Base-by-base conservation (phyloP, 2,888 invertebrate genomes). In the Selenia dentaria region DNA sequence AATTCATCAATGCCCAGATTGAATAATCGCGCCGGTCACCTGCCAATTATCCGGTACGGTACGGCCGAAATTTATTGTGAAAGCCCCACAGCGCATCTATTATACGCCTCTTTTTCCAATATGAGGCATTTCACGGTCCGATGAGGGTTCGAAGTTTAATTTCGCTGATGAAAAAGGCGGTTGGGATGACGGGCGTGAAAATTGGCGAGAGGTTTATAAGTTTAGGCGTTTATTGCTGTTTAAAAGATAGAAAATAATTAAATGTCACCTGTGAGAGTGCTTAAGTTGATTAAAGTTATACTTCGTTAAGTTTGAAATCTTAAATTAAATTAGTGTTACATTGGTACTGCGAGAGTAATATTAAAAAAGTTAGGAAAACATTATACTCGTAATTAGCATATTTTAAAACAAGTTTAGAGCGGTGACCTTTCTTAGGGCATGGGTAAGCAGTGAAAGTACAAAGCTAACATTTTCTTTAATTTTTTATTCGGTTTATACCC, bases 21-120 rank as follows among this genome's bases (percentile, higher is more conserved):
- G 74, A 74, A 73, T 74, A 71, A 74, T 74, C 67, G 66, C 36
- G 32, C 64, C 70, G 74, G 74, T 73, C 74, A 72, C 74, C 74
- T 74, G 74, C 74, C 74, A 74, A 74, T 74, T 74, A 74, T 62
- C 59, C 60, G 59, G 45, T 57, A 64, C 60, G 59, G 67, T 64
- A 61, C 62, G 62, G 60, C 60, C 64, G 57, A 68, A 67, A 74
- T 74, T 74, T 74, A 71, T 73, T 69, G 70, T 67, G 60, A 65
- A 34, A 64, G 64, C 62, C 62, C 56, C 52, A 50, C 53, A 60
- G 66, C 62, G 63, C 60, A 62, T 70, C 66, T 64, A 67, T 71
- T 68, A 67, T 63, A 68, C 59, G 59, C 62, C 60, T 64, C 63
- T 71, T 67, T 71, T 72, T 65, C 63, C 64, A 70, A 66, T 70